phyloP scores from a whole-genome alignment of 2,888 invertebrate species.

The Oasisia sp. region DNA sequence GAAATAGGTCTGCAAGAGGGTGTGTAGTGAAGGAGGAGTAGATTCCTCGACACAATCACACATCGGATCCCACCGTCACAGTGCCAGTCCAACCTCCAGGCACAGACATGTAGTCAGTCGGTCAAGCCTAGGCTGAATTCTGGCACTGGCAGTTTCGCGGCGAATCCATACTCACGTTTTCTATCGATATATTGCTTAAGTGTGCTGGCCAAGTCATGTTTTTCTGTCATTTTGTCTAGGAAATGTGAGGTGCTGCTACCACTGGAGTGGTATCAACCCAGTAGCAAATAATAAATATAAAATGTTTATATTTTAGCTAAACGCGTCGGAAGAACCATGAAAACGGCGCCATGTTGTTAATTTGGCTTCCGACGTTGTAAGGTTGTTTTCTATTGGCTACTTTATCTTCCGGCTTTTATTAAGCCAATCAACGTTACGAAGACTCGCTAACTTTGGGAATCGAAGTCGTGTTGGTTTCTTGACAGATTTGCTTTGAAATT shows the following conservation, averaged over 20 bases:
- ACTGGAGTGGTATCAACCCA: conserved; percentile 20
- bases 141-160: not conserved
- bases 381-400: not conserved
- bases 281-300: not conserved
- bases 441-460: not conserved
- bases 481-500: not conserved
- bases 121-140: no score
- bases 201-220: not conserved
- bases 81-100: no score
- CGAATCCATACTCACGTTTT: conserved; percentile 27
- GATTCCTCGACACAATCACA: no score
- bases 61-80: no score
- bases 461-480: not conserved
- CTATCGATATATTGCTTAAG: conserved; percentile 20
- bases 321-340: not conserved
- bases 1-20: no score
- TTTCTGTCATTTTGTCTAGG: not conserved
- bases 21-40: no score
- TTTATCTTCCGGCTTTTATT: not conserved
- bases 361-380: conserved; percentile 5
- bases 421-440: not conserved
- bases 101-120: no score
- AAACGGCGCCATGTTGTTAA: not conserved
- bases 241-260: conserved; percentile 20
- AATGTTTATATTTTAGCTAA: not conserved